phyloP scores from a whole-genome alignment of 2,797 vertebrate genomes.

The Rousettus madagascariensis region DNA sequence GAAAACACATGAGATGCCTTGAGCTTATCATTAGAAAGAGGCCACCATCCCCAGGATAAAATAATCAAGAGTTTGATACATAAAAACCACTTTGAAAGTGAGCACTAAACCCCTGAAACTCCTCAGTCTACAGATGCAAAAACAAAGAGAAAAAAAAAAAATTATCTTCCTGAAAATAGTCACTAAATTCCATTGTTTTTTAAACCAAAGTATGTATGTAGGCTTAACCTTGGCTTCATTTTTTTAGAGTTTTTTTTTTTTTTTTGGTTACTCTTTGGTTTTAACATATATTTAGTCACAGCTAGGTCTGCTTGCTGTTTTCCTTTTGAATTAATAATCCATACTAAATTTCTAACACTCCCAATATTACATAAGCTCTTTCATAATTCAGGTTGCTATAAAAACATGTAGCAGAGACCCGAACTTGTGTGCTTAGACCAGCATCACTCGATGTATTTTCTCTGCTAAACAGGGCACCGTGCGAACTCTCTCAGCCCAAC shows the following conservation, averaged over 20 bases:
- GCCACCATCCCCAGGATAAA: neutral
- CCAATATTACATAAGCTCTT: neutral
- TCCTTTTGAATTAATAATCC: neutral
- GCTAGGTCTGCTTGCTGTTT: neutral
- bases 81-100: neutral
- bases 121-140: neutral
- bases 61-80: neutral
- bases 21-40: slow-evolving; percentile 25
- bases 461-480: neutral
- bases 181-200: neutral
- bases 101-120: neutral
- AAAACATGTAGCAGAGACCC: neutral
- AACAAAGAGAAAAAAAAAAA: neutral
- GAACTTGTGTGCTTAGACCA: rapidly evolving
- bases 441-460: neutral
- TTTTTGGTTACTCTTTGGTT: neutral
- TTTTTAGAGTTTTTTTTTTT: neutral
- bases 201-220: neutral
- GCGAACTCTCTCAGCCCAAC: neutral
- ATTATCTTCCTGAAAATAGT: neutral
- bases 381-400: neutral
- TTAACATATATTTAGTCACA: neutral
- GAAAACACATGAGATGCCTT: slow-evolving; percentile 5
- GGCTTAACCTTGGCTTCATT: neutral
- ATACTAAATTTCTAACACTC: slow-evolving; percentile 6